Evolutionary conservation across 2,888 invertebrate species (phyloP).

Genomic region (Oligia fasciuncula): DNA sequence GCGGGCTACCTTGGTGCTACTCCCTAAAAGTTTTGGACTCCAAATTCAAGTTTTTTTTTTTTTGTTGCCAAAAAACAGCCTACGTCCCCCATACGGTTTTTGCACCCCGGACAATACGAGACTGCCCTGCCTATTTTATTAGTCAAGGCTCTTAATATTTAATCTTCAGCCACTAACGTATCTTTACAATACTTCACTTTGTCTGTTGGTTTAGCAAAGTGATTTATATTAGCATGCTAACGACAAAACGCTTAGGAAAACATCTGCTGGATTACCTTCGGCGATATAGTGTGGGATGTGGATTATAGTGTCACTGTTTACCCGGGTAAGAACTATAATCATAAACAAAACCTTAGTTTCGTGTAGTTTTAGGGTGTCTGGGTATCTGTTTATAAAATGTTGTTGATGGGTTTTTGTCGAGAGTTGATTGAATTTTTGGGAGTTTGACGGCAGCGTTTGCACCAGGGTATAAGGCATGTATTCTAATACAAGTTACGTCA

Average conservation of each 20-base stretch:
- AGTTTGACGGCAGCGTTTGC: neutral
- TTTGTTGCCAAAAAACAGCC: too few species aligned
- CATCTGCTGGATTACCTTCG: slow-evolving; percentile 32
- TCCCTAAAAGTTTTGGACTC: too few species aligned
- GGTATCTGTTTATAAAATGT: neutral
- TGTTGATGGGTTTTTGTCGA: too few species aligned
- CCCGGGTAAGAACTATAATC: neutral
- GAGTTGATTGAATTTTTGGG: neutral
- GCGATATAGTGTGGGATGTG: neutral
- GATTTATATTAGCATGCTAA: slow-evolving; percentile 31
- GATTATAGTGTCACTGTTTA: neutral
- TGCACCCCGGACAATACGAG: too few species aligned
- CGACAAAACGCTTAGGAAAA: slow-evolving; percentile 10
- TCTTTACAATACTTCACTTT: neutral
- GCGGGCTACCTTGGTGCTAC: too few species aligned
- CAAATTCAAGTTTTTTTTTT: too few species aligned
- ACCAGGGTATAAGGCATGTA: too few species aligned
- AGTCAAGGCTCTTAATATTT: slow-evolving; percentile 28
- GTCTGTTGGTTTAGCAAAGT: slow-evolving; percentile 31
- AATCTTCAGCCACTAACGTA: slow-evolving; percentile 9
- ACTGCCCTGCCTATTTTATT: neutral
- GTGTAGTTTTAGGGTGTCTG: slow-evolving; percentile 17
- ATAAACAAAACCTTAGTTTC: slow-evolving; percentile 19
- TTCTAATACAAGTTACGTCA: too few species aligned
- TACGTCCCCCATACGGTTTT: too few species aligned